Percentiles rank a stretch among this genome's conserved stretches.
These are phyloP conservation scores for Portevinia maculata DNA, from an alignment of 2,888 invertebrate species.

Conservation along the genomic window DNA sequence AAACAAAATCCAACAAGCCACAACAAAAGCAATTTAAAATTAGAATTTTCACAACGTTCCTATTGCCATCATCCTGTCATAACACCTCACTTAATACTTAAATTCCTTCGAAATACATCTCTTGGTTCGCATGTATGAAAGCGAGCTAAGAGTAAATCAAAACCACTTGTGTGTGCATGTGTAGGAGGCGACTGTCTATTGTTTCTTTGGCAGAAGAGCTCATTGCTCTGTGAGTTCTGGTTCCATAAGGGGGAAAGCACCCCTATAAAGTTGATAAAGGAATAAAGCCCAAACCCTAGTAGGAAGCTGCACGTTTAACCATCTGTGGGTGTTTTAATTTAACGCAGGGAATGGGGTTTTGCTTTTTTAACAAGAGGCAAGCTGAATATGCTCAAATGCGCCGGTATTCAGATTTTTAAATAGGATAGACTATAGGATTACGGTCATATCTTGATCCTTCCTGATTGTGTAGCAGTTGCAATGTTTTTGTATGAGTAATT, in stretches of 20 bases:
- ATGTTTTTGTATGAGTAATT: constrained; percentile 2
- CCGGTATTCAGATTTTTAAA: background rate
- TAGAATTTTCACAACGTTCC: constrained; percentile 16
- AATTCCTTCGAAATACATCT: background rate
- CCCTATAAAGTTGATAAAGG: background rate
- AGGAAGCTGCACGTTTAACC: too few relatives aligned
- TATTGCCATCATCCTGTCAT: constrained; percentile 11
- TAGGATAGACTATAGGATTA: background rate
- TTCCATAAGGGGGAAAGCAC: background rate
- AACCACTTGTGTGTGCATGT: constrained; percentile 11
- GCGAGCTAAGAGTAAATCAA: background rate
- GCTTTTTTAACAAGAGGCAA: background rate
- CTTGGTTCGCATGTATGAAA: background rate
- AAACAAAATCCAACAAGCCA: background rate
- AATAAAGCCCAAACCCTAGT: background rate
- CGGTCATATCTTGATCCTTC: constrained; percentile 11
- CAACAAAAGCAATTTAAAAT: constrained; percentile 10
- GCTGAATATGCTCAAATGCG: background rate
- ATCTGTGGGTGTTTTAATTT: constrained; percentile 40
- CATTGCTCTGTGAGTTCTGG: constrained; percentile 8
- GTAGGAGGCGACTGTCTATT: background rate
- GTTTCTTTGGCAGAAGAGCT: background rate
- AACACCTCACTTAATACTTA: constrained; percentile 14
- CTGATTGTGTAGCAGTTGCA: constrained; percentile 31
- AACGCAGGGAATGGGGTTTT: constrained; percentile 20